Evolutionary conservation across 2,888 invertebrate species (phyloP), one percentile per base, ranked within the genome.

Genomic region (Tortricodes alternella): DNA sequence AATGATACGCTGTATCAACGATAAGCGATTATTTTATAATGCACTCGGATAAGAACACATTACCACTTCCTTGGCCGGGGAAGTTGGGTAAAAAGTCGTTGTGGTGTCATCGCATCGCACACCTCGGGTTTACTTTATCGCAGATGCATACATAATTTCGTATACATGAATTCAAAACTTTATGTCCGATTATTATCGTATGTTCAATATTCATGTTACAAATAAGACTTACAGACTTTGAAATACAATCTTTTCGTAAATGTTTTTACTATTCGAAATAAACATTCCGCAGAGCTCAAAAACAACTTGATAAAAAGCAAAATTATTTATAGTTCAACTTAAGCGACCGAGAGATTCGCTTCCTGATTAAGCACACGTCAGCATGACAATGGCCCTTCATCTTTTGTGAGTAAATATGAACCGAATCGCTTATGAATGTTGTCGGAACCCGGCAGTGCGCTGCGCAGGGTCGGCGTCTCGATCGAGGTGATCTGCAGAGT

Each of bases 361-460:
- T 81, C 80, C 81, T 78, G 80, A 68, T 75, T 73, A 53, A 62
- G 76, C 79, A 77, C 77, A 78, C 58, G 56, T 57, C 57, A 53
- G 24, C 44, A 41, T 60, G 46, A 49, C 62, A 70, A 71, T 78
- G 80, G 80, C 83, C 80, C 81, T 81, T 80, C 78, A 73, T 76
- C 73, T 76, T 72, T 75, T 74, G 71, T 74, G 72, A 72, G 73
- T 76, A 59, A 62, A 63, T 74, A 73, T 72, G 74, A 53, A 37
- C 70, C 74, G 66, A 46, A 57, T 52, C 52, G 46, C 49, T 46
- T 53, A 51, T 16, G 56, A 48, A 66, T 65, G 64, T 66, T 61
- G 50, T 35, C 44, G 59, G 71, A 79, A 85, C 83, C 86, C 87
- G 88, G 88, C 77, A 87, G 84, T 76, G 62, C 73, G 67, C 69